Percentiles rank a stretch among this genome's conserved stretches.
phyloP scores from a whole-genome alignment of 2,113 vertebrate species.

The Cheilinus undulatus region DNA sequence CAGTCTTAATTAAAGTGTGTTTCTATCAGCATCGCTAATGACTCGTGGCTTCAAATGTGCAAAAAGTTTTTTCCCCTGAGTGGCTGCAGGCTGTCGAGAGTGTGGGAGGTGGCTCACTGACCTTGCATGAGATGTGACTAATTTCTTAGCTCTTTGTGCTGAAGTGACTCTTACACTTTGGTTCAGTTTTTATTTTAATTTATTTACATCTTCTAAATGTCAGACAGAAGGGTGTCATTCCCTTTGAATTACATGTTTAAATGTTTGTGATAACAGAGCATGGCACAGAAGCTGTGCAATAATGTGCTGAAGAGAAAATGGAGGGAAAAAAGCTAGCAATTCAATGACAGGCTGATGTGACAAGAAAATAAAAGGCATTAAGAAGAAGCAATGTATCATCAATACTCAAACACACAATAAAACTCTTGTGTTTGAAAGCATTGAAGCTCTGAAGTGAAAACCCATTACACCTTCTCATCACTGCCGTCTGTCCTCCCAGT shows the following conservation, averaged over 20 bases:
- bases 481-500: slow-evolving; percentile 15
- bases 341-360: slow-evolving; percentile 48
- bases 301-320: slow-evolving; percentile 3
- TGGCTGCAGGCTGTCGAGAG: slow-evolving; percentile 48
- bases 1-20: slow-evolving; percentile 67
- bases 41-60: slow-evolving; percentile 57
- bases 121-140: slow-evolving; percentile 53
- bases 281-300: slow-evolving; percentile 38
- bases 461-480: slow-evolving; percentile 10
- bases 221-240: background rate
- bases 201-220: slow-evolving; percentile 26
- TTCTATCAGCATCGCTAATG: slow-evolving; percentile 64
- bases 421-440: slow-evolving; percentile 39
- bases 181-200: slow-evolving; percentile 13
- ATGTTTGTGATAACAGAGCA: slow-evolving; percentile 12
- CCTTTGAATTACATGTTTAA: slow-evolving; percentile 15
- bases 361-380: slow-evolving; percentile 47
- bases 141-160: slow-evolving; percentile 50
- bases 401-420: slow-evolving; percentile 33
- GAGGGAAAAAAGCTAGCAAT: slow-evolving; percentile 8
- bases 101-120: slow-evolving; percentile 59
- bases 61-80: slow-evolving; percentile 49
- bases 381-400: slow-evolving; percentile 29
- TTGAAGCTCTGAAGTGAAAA: slow-evolving; percentile 41
- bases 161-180: slow-evolving; percentile 35